Base-by-base conservation (phyloP, 1,140 invertebrate species). In the Cyphomyrmex costatus region DNA sequence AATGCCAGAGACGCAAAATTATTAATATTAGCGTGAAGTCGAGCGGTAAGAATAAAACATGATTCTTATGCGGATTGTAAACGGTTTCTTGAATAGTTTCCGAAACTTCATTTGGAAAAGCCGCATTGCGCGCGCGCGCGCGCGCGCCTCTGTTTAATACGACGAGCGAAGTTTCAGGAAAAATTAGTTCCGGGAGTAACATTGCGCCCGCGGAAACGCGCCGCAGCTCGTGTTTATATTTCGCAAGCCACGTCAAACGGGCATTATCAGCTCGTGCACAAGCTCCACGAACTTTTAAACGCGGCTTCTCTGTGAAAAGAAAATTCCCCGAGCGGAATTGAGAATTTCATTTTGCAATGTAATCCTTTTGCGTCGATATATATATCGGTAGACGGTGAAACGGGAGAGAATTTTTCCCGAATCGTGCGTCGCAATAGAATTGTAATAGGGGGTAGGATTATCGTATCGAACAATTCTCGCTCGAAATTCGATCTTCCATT, bases 131-230 rank as follows among this genome's bases (percentile, higher is more conserved):
- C 58, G 61, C 77, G 46, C 51, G 19, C 24, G 74, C 36, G 12
- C 58, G 61, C 77, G 46, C 51, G 19, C 24, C 6, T 73, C 36
- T 80, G 46, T 68, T 71, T 71, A 73, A 82, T 46, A 60, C 36
- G 51, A 56, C 24, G 61, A 33, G 6, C n/a, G 14, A 78, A 78
- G 46, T 78, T 78, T 79, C 36, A 56, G 60, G 21, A 85, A 78
- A 79, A 85, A 66, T 85, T 79, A 85, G 74, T 79, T 85, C 33
- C 8, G 14, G 51, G 77, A 30, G 21, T 65, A 84, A 77, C 49
- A 21, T 63, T 63, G n/a, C 16, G 12, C 19, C 2, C 21, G 24
- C n/a, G 46, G 33, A 80, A 82, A 70, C 16, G 76, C 76, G 49
- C 33, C 33, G 6, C 12, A 51, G 58, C 46, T 51, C 16, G 21